A percentile compares a stretch with the other conserved stretches of the same genome.
Evolutionary conservation across 1,140 invertebrate genomes (phyloP).

Genomic region (Dendrolimus kikuchii): DNA sequence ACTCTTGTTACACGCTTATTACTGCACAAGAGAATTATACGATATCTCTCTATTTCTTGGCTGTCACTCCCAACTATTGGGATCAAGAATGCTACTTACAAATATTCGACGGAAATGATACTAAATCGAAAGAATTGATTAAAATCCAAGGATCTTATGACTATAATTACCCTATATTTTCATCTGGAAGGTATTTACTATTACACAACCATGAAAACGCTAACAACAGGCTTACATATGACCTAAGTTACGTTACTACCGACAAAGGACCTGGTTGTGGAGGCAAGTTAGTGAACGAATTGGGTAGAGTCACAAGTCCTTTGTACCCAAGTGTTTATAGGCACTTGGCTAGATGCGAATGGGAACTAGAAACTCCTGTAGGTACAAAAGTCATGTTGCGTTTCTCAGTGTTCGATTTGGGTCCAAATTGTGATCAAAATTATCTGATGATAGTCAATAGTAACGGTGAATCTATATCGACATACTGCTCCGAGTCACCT

Average conservation of each 20-base stretch:
- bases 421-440: conserved; percentile 76
- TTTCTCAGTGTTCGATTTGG: conserved; percentile 79
- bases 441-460: conserved; percentile 75
- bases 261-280: conserved; percentile 83
- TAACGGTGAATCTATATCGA: conserved; percentile 31
- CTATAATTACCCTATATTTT: conserved; percentile 65
- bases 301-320: conserved; percentile 84
- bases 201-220: conserved; percentile 60
- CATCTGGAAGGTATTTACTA: conserved; percentile 75
- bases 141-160: conserved; percentile 45
- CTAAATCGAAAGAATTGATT: conserved; percentile 45
- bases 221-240: conserved; percentile 23
- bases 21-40: conserved; percentile 73
- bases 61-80: conserved; percentile 22
- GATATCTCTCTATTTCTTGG: conserved; percentile 73
- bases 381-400: conserved; percentile 73
- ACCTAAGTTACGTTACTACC: conserved; percentile 75
- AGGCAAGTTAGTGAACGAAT: conserved; percentile 80
- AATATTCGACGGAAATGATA: conserved; percentile 71
- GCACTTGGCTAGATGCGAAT: conserved; percentile 76
- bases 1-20: conserved; percentile 74
- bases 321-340: conserved; percentile 80
- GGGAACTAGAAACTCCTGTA: conserved; percentile 80
- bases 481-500: conserved; percentile 73
- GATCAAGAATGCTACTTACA: conserved; percentile 39